Percentiles rank a stretch among this genome's conserved stretches.
Evolutionary conservation across 2,888 invertebrate genomes (phyloP).

Genomic region (Tetranychus piercei): DNA sequence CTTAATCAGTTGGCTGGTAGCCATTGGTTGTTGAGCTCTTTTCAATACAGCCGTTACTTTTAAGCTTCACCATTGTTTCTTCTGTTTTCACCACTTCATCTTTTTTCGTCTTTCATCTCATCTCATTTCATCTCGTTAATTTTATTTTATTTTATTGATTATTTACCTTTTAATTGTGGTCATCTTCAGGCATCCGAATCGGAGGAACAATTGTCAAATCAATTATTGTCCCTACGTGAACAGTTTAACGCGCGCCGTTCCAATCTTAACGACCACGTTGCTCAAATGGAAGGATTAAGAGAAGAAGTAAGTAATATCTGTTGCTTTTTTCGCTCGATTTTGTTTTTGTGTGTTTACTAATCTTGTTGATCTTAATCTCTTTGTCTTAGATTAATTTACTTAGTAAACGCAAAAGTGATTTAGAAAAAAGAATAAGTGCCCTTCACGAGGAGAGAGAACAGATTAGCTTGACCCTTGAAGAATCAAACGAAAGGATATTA

Average conservation of each 20-base stretch:
- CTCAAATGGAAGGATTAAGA: slow-evolving; percentile 65
- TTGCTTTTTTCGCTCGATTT: background rate
- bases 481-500: slow-evolving; percentile 68
- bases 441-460: slow-evolving; percentile 61
- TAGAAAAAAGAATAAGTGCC: slow-evolving; percentile 58
- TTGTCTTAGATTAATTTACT: slow-evolving; percentile 49
- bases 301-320: slow-evolving; percentile 46
- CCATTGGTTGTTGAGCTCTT: no score
- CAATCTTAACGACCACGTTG: slow-evolving; percentile 67
- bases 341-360: background rate
- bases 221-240: slow-evolving; percentile 61
- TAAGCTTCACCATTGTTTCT: no score
- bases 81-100: no score
- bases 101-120: no score
- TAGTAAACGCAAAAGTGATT: slow-evolving; percentile 58
- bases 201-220: slow-evolving; percentile 57
- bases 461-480: slow-evolving; percentile 59
- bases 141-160: background rate
- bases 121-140: background rate
- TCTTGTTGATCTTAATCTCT: slow-evolving; percentile 10
- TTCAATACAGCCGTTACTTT: no score
- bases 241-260: slow-evolving; percentile 61
- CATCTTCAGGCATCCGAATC: slow-evolving; percentile 43
- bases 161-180: no score
- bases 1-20: background rate